Percentiles rank a stretch among this genome's conserved stretches.
Conservation (phyloP, 2,797 vertebrate genomes). For the Lepilemur ruficaudatus region DNA sequence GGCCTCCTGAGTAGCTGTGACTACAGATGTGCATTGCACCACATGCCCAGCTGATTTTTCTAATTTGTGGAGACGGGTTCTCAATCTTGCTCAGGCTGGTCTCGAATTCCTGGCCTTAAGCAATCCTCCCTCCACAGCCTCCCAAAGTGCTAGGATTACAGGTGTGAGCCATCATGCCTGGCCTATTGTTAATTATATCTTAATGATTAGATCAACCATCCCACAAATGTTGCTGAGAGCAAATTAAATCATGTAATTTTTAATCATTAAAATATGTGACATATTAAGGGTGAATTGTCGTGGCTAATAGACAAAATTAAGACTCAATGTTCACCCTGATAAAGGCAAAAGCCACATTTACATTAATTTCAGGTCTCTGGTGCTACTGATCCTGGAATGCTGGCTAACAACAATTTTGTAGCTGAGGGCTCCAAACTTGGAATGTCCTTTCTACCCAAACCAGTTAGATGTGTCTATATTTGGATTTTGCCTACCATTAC, state of each 20-base stretch:
- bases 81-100: neutral
- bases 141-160: neutral
- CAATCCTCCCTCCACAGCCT: neutral
- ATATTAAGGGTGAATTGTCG: neutral
- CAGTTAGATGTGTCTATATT: neutral
- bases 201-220: neutral
- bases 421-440: neutral
- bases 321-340: neutral
- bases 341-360: neutral
- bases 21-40: neutral
- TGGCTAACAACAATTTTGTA: neutral
- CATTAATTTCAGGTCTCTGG: neutral
- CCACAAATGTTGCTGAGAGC: neutral
- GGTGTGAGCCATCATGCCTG: neutral
- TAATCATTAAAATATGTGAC: neutral
- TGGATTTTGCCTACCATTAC: constrained; percentile 22
- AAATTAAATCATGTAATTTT: constrained; percentile 29
- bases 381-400: neutral
- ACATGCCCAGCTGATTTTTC: neutral
- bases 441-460: constrained; percentile 20
- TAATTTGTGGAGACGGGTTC: neutral
- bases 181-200: neutral
- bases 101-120: neutral
- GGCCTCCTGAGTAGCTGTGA: neutral
- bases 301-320: neutral